Conservation (phyloP, 2,113 vertebrate genomes). For the Garra rufa region DNA sequence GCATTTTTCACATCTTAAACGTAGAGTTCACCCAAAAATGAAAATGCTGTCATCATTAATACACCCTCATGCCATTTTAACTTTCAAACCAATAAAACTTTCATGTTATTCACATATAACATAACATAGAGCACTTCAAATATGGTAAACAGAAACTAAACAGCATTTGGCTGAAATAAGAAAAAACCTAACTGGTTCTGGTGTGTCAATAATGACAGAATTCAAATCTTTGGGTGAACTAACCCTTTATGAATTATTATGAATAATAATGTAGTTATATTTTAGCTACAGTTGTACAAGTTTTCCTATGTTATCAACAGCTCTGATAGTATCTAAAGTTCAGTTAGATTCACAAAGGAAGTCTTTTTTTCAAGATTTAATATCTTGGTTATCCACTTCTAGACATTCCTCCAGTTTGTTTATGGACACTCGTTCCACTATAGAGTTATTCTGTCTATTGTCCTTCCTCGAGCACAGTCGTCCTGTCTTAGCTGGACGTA, state of each 20-base stretch:
- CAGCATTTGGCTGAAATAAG: neutral
- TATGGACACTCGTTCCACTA: conserved; percentile 5
- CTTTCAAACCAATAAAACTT: neutral
- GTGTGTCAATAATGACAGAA: neutral
- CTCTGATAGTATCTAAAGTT: neutral
- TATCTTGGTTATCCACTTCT: conserved; percentile 68
- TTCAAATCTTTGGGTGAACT: neutral
- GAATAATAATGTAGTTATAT: conserved; percentile 8
- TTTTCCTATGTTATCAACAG: neutral
- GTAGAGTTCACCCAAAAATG: neutral
- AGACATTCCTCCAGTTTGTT: conserved; percentile 65
- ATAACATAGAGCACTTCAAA: neutral
- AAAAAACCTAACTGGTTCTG: neutral
- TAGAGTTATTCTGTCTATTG: conserved; percentile 3
- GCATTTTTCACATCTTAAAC: neutral
- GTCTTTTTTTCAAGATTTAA: conserved; percentile 27
- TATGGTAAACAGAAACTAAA: neutral
- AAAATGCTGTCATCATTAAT: neutral
- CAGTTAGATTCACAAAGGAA: neutral
- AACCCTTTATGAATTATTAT: neutral
- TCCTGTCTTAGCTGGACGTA: conserved; percentile 84
- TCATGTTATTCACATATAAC: neutral
- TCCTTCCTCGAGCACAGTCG: conserved; percentile 67
- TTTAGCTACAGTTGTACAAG: neutral
- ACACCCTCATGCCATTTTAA: neutral